phyloP scores from a whole-genome alignment of 2,113 vertebrate species.

The Psophia crepitans region DNA sequence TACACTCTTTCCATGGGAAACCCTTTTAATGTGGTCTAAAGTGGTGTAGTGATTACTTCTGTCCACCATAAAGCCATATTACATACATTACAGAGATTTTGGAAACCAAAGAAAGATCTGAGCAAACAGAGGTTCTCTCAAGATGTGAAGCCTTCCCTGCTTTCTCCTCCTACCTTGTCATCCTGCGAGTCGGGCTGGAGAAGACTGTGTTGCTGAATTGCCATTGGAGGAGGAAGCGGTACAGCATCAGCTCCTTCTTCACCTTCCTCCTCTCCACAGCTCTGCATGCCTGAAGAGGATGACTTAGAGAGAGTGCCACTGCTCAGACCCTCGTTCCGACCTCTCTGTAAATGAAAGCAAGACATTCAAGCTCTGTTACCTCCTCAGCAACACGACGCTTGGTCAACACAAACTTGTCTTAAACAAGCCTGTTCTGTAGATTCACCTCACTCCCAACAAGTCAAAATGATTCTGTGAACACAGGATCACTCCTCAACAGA shows the following conservation, averaged over 20 bases:
- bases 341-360: slow-evolving; percentile 79
- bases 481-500: background rate
- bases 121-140: background rate
- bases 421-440: background rate
- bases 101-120: background rate
- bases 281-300: slow-evolving; percentile 98
- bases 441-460: background rate
- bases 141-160: background rate
- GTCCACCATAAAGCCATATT: background rate
- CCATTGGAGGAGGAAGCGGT: slow-evolving; percentile 95
- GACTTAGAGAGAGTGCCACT: slow-evolving; percentile 97
- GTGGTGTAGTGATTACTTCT: background rate
- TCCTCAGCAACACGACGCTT: background rate
- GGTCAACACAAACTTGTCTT: background rate
- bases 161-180: slow-evolving; percentile 86
- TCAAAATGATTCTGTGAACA: background rate
- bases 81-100: background rate
- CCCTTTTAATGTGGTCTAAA: background rate
- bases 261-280: slow-evolving; percentile 97
- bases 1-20: background rate
- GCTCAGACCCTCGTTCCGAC: slow-evolving; percentile 93
- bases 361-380: background rate
- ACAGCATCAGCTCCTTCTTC: slow-evolving; percentile 93
- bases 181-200: slow-evolving; percentile 95
- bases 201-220: slow-evolving; percentile 98